Percentiles rank a stretch among this genome's conserved stretches.
phyloP scores from a whole-genome alignment of 2,888 invertebrate genomes.

The Cryptus armator region DNA sequence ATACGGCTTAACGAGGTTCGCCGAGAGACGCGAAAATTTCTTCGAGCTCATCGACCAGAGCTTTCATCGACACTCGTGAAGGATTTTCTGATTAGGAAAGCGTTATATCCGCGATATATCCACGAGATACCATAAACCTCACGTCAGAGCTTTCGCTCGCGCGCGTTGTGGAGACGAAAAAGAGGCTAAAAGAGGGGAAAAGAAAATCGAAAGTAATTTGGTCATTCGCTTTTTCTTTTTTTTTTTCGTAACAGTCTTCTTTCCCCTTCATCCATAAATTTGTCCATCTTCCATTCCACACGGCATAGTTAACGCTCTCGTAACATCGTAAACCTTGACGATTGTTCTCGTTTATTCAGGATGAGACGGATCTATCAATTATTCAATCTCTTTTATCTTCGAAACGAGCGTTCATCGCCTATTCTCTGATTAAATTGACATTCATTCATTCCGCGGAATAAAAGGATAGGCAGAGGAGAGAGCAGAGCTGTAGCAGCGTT shows the following conservation, averaged over 20 bases:
- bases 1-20: slow-evolving; percentile 44
- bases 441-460: slow-evolving; percentile 28
- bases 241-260: background rate
- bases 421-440: slow-evolving; percentile 29
- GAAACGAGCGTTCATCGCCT: background rate
- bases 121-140: background rate
- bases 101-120: slow-evolving; percentile 18
- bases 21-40: slow-evolving; percentile 22
- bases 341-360: slow-evolving; percentile 3
- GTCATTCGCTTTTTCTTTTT: slow-evolving; percentile 38
- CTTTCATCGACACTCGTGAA: slow-evolving; percentile 57
- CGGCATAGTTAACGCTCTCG: background rate
- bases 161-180: slow-evolving; percentile 3
- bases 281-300: slow-evolving; percentile 25
- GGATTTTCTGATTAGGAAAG: slow-evolving; percentile 58
- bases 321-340: slow-evolving; percentile 12
- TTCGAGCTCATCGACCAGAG: slow-evolving; percentile 42
- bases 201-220: slow-evolving; percentile 70
- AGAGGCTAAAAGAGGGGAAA: slow-evolving; percentile 43
- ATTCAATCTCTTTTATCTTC: slow-evolving; percentile 33
- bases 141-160: background rate
- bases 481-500: background rate
- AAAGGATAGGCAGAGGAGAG: slow-evolving; percentile 4
- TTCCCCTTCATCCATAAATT: slow-evolving; percentile 9
- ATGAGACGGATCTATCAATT: slow-evolving; percentile 22